Conservation (phyloP, 2,113 vertebrate species). For the Scortum barcoo region DNA sequence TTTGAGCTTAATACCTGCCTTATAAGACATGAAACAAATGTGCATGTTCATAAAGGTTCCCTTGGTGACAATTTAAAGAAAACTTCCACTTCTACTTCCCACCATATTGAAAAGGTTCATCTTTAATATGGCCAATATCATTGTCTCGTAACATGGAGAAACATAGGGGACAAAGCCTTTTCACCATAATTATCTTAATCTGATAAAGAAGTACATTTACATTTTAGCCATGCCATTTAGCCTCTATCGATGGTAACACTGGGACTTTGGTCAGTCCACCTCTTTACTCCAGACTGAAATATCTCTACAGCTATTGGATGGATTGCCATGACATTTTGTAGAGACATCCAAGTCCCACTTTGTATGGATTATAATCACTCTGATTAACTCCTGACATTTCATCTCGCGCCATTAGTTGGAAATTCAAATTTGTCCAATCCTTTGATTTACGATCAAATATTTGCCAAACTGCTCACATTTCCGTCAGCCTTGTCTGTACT, state of each 20-base stretch:
- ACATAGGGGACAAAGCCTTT: not conserved
- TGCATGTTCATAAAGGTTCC: not conserved
- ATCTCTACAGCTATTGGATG: not conserved
- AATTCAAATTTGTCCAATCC: too few relatives aligned
- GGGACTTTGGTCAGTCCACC: too few relatives aligned
- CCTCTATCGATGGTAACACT: too few relatives aligned
- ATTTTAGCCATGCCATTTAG: not conserved
- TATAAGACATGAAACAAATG: not conserved
- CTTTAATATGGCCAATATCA: not conserved
- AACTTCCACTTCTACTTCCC: not conserved
- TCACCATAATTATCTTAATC: not conserved
- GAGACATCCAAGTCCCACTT: not conserved
- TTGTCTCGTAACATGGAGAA: not conserved
- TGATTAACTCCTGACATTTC: too few relatives aligned
- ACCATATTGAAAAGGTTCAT: not conserved
- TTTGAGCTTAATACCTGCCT: not conserved
- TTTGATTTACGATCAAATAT: too few relatives aligned
- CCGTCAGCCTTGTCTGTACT: too few relatives aligned
- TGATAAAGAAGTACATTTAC: not conserved
- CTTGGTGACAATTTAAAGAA: not conserved
- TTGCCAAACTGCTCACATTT: too few relatives aligned
- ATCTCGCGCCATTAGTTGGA: too few relatives aligned
- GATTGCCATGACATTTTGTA: not conserved
- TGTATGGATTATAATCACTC: too few relatives aligned
- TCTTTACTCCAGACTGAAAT: not conserved